Base-by-base conservation (phyloP, 2,888 invertebrate species). In the Napeogenes inachia region DNA sequence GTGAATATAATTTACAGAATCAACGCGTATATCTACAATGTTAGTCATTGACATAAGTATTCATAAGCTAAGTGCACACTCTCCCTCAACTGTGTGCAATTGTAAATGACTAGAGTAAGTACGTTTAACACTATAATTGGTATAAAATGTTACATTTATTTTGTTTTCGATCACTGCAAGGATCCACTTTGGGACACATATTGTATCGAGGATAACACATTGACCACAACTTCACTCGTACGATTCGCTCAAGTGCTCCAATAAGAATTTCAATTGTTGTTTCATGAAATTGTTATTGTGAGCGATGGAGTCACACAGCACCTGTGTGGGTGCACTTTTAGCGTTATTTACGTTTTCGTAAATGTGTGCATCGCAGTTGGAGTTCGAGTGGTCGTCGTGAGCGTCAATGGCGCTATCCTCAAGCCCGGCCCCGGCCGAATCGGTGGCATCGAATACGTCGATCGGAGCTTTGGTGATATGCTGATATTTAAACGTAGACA, bases 401-500 rank as follows among this genome's bases (percentile, higher is more conserved):
- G 75, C 70, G 85, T 89, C 89, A 83, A 84, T 72, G 68, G 84
- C 82, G 84, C 76, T 86, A 84, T 82, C 87, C 85, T 78, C 83
- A 69, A 72, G 75, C 75, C 74, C 82, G 79, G 80, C 74, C 78
- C 74, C 83, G 78, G 81, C 76, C 73, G 79, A 77, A 76, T 80
- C 84, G 72, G 76, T 69, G 74, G 82, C 84, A 80, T 84, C 84
- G 85, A 83, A 86, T 81, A 84, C 89, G 84, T 87, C 91, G 85
- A 84, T 84, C 73, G 90, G 78, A 80, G 87, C 86, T 84, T 84
- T 85, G 88, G 63, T 81, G 90, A 83, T 89, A 87, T 93, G 93
- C 87, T 93, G 93, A 88, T 92, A 92, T 85, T 92, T 92, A 91
- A 94, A 94, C 91, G 94, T 93, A 85, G 94, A 92, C 91, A 94